Base-by-base conservation (phyloP, 2,888 invertebrate genomes). In the Polyommatus iphigenia region DNA sequence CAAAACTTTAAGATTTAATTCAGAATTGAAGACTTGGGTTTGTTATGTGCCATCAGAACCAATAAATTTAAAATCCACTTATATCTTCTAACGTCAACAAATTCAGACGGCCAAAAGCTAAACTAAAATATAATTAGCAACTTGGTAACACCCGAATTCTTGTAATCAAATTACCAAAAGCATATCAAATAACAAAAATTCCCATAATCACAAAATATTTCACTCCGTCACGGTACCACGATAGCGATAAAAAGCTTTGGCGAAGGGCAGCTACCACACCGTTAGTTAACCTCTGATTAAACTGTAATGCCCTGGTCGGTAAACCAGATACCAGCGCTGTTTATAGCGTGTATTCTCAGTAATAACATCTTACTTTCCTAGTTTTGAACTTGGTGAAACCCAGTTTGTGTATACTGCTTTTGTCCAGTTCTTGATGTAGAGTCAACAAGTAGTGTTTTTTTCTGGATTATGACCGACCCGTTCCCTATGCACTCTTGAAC, bases 271-370 rank as follows among this genome's bases (percentile, higher is more conserved):
- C 62, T 62, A 62, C 59, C 20, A 59, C 59, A 59, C 62, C 62
- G 62, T 62, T 62, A 62, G 62, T 62, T 62, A 62, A 62, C 62
- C 24, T 62, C 20, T 62, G 62, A 62, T 24, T 62, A 62, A 62
- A 62, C 62, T 62, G 62, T 62, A 62, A 62, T 62, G 62, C 8
- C 59, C 59, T 20, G 59, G 59, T 13, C 10, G 24, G 62, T 24
- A 62, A 62, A 62, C 62, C 24, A 24, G 62, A n/a, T 20, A 46
- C 46, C 46, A 46, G 62, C 0, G 24, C 62, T 62, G 24, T 24
- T 20, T 62, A 62, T 24, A 62, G 62, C 20, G 0, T 24, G 62
- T 62, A 4, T 24, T 20, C 20, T 62, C 18, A 54, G 54, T 54
- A 54, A 54, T 54, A 18, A 54, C 5, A 54, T 54, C 54, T 54